A percentile compares a stretch with the other conserved stretches of the same genome.
phyloP scores from a whole-genome alignment of 2,113 vertebrate species.

The Sclerurus mexicanus region DNA sequence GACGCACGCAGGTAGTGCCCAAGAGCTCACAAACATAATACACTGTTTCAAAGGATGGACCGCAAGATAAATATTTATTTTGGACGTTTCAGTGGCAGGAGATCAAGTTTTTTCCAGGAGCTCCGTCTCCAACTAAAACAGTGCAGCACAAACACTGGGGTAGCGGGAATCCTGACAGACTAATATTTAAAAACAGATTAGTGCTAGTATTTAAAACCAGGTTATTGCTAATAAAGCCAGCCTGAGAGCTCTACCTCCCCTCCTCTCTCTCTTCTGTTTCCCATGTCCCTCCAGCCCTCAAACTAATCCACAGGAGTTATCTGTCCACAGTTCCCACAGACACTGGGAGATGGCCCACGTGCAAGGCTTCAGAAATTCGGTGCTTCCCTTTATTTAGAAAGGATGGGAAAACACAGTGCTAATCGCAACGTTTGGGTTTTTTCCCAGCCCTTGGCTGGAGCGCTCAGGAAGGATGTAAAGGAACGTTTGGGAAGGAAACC shows the following conservation, averaged over 20 bases:
- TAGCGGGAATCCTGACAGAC: conserved; percentile 44
- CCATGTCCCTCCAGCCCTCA: background rate
- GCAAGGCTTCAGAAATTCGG: background rate
- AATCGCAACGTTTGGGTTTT: background rate
- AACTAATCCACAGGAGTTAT: background rate
- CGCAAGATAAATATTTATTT: conserved; percentile 38
- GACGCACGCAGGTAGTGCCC: conserved; percentile 6
- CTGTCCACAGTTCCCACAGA: background rate
- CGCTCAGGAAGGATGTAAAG: background rate
- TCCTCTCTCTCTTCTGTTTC: background rate
- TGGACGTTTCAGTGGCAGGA: conserved; percentile 56
- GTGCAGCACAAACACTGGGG: background rate
- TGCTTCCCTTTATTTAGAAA: background rate
- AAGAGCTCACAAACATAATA: conserved; percentile 36
- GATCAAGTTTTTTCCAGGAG: conserved; percentile 19
- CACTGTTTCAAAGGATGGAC: conserved; percentile 32
- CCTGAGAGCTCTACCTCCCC: background rate
- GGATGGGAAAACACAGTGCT: background rate
- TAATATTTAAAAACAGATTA: background rate
- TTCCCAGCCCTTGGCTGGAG: background rate
- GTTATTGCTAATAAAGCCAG: background rate
- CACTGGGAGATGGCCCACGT: accelerated
- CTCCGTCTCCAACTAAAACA: conserved; percentile 64
- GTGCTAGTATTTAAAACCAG: background rate
- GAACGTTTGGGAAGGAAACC: background rate